Base-by-base conservation (phyloP, 2,888 invertebrate species). In the Pecten maximus region DNA sequence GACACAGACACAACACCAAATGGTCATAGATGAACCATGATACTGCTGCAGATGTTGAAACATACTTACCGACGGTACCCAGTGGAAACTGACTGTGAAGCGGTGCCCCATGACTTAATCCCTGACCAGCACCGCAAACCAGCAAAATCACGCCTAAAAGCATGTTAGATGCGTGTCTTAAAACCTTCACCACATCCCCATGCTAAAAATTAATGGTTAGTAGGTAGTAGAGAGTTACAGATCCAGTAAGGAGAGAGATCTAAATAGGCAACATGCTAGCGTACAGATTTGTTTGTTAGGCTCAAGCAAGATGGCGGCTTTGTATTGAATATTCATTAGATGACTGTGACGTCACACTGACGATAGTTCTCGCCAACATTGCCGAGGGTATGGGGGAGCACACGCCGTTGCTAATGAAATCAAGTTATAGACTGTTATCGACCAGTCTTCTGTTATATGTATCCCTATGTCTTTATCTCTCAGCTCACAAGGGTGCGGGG, bases 271-370 rank as follows among this genome's bases (percentile, higher is more conserved):
- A 74, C 74, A 74, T 74, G 74, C 74, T 74, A 19, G 74, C 0
- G 19, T 19, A 74, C 74, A 74, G 74, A 74, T 74, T 74, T 74
- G 74, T 74, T 74, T 74, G 74, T 74, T 74, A 74, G 74, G 74
- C 28, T 74, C 35, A 74, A 74, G 74, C 91, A 91, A 91, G 50
- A 91, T 91, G 91, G 91, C 91, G 89, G 91, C 88, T 89, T 87
- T 40, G n/a, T 90, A 90, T 90, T 91, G 91, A 91, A 91, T 91
- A 91, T 91, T 91, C 91, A 91, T 91, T 28, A 40, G 40, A 40
- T 90, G 89, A 89, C 90, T 50, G 74, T 91, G 91, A 91, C 91
- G 91, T 91, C 91, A 91, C 91, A 88, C 40, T 89, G 74, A 74
- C 74, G 74, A 74, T 74, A 74, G 28, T 35, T 74, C 74, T 74